A percentile compares a stretch with the other conserved stretches of the same genome.
Conservation (phyloP, 2,797 vertebrate genomes). For the Spondyliosoma cantharus region DNA sequence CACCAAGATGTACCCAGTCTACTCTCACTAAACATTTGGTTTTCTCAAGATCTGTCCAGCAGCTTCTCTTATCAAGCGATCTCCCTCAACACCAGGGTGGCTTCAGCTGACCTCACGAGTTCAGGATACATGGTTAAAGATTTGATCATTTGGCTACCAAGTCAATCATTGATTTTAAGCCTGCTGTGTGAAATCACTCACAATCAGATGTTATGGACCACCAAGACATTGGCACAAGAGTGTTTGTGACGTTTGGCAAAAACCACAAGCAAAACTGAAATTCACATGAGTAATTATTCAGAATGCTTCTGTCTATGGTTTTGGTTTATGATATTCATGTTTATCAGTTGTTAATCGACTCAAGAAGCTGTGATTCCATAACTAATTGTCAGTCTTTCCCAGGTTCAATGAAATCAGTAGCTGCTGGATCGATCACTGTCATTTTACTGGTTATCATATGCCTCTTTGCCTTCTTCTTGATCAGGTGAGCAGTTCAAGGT, state of each 20-base stretch:
- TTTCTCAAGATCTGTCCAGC: too few relatives aligned
- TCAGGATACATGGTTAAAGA: too few relatives aligned
- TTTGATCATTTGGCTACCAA: too few relatives aligned
- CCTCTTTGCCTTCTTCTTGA: conserved; percentile 6
- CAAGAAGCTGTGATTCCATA: neutral
- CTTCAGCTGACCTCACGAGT: too few relatives aligned
- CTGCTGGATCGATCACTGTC: conserved; percentile 12
- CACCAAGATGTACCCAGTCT: too few relatives aligned
- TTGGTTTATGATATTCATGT: neutral
- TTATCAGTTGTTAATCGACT: neutral
- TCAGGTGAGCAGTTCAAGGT: conserved; percentile 32
- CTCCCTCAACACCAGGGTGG: too few relatives aligned
- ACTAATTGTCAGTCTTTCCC: neutral
- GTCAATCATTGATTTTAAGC: too few relatives aligned
- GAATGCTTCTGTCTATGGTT: neutral
- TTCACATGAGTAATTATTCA: neutral
- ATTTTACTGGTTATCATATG: conserved; percentile 24
- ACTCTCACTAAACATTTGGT: too few relatives aligned
- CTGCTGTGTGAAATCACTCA: neutral
- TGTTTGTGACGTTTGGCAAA: neutral
- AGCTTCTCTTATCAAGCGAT: too few relatives aligned
- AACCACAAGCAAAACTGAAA: neutral
- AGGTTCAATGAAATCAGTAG: conserved; percentile 35
- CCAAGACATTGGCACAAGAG: too few relatives aligned
- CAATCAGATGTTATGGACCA: neutral